Evolutionary conservation across 2,113 vertebrate species (phyloP).

Genomic region (Helogale parvula): DNA sequence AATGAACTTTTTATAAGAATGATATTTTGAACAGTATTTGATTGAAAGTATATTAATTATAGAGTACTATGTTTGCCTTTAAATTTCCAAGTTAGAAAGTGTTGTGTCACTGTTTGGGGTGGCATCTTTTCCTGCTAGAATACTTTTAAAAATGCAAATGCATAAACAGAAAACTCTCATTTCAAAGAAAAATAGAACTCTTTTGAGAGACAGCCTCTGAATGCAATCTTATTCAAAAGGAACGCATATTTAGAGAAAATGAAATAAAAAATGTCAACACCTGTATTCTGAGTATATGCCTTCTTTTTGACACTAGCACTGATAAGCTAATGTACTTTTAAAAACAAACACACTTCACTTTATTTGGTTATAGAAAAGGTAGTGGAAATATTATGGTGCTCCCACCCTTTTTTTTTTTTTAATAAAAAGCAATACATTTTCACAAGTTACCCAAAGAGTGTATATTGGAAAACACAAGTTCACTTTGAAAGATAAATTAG

Average conservation of each 20-base stretch:
- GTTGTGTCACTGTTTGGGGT: conserved; percentile 54
- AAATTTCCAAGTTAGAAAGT: conserved; percentile 75
- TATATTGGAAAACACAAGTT: conserved; percentile 11
- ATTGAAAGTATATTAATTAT: conserved; percentile 78
- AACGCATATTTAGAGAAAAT: conserved; percentile 85
- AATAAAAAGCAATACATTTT: conserved; percentile 68
- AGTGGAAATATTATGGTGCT: conserved; percentile 41
- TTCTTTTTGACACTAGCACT: conserved; percentile 83
- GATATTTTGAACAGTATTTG: conserved; percentile 60
- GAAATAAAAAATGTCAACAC: conserved; percentile 85
- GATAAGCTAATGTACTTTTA: conserved; percentile 80
- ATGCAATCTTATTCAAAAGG: conserved; percentile 82
- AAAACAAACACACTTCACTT: conserved; percentile 78
- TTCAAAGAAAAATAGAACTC: conserved; percentile 83
- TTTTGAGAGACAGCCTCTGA: conserved; percentile 84
- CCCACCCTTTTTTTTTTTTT: conserved; percentile 74
- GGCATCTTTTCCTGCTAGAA: conserved; percentile 70
- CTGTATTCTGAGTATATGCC: conserved; percentile 80
- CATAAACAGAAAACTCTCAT: conserved; percentile 77
- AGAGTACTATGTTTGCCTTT: conserved; percentile 59
- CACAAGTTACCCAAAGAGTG: conserved; percentile 53
- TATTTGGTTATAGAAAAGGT: conserved; percentile 73
- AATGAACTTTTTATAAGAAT: conserved; percentile 48
- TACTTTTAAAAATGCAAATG: conserved; percentile 83
- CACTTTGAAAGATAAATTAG: conserved; percentile 30